These are phyloP conservation scores for Merops nubicus DNA, from an alignment of 2,113 vertebrate genomes.

Conservation along the genomic window DNA sequence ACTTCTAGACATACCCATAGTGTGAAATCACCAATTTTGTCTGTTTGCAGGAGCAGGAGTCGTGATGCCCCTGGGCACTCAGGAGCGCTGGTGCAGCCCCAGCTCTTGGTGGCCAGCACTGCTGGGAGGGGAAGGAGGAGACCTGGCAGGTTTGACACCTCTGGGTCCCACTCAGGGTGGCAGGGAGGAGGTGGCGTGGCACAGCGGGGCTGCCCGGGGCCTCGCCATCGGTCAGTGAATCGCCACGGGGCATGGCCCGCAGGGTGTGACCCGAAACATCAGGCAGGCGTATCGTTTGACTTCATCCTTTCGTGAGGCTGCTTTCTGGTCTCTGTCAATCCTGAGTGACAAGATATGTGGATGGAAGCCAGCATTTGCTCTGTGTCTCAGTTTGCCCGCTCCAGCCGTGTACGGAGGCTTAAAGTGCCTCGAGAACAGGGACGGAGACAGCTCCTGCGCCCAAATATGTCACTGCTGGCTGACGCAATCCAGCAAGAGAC, in stretches of 20 bases:
- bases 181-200: not conserved
- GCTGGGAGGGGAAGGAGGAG: not conserved
- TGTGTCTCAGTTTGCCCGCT: not conserved
- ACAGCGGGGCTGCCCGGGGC: not conserved
- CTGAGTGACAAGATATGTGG: not conserved
- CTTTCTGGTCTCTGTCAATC: constrained; percentile 30
- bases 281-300: not conserved
- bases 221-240: fast-evolving
- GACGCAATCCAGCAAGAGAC: constrained; percentile 56
- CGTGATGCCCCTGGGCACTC: fast-evolving
- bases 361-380: constrained; percentile 56
- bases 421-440: not conserved
- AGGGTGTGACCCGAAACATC: not conserved
- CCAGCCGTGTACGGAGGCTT: not conserved
- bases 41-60: fast-evolving
- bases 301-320: constrained; percentile 3
- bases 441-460: not conserved
- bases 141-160: fast-evolving
- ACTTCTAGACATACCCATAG: not conserved
- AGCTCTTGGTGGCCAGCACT: not conserved
- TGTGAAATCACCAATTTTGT: too few species aligned
- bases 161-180: fast-evolving
- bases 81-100: not conserved
- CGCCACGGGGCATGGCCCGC: fast-evolving
- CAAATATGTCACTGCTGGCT: constrained; percentile 57